These are phyloP conservation scores for Erpobdella octoculata DNA, from an alignment of 2,888 invertebrate genomes.

Conservation along the genomic window DNA sequence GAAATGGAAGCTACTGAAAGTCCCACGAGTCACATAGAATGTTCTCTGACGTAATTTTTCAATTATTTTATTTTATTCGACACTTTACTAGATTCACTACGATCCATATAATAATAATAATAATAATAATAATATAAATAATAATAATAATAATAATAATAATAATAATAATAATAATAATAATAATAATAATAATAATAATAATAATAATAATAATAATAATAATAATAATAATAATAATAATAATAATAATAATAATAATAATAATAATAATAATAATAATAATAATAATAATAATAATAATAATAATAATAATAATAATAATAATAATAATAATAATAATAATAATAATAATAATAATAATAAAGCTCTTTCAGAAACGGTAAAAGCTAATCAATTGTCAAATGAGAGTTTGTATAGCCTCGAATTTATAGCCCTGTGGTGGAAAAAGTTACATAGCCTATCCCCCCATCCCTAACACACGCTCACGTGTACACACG, in stretches of 20 bases:
- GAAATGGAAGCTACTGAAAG: no score
- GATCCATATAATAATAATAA: conserved; percentile 6
- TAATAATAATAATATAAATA: background rate
- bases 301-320: background rate
- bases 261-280: background rate
- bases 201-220: background rate
- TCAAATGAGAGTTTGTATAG: no score
- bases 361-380: no score
- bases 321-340: conserved; percentile 6
- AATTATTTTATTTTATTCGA: background rate
- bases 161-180: background rate
- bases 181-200: background rate
- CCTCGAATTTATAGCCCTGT: no score
- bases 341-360: background rate
- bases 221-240: background rate
- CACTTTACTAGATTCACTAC: background rate
- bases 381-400: no score
- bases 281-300: background rate
- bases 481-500: no score
- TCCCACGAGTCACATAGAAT: background rate
- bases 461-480: no score
- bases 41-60: background rate
- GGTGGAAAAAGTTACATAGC: no score
- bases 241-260: conserved; percentile 4
- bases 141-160: background rate